Percentiles rank a stretch among this genome's conserved stretches.
phyloP scores from a whole-genome alignment of 2,113 vertebrate genomes.

The Phrynosoma platyrhinos region DNA sequence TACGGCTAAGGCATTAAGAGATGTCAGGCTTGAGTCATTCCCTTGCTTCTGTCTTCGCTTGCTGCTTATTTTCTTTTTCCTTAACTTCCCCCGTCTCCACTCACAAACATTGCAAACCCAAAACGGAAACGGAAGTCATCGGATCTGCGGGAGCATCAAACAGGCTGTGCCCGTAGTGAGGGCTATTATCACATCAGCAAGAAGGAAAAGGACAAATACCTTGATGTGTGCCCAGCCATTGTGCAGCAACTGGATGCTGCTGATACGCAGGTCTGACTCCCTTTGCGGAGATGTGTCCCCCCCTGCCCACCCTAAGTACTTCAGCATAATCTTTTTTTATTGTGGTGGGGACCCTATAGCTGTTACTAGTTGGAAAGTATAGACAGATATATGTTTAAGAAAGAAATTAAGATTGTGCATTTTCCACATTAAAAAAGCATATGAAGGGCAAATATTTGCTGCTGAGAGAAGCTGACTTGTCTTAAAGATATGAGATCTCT shows the following conservation, averaged over 20 bases:
- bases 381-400: not conserved
- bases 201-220: conserved; percentile 92
- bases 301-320: no score
- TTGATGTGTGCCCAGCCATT: conserved; percentile 88
- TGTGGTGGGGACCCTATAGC: no score
- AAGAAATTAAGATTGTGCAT: not conserved
- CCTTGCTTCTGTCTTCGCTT: no score
- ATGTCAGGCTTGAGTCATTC: no score
- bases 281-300: not conserved
- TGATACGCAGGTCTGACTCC: conserved; percentile 81
- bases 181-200: conserved; percentile 95
- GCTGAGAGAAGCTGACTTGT: not conserved
- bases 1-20: not conserved
- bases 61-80: conserved; percentile 53
- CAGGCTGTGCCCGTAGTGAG: conserved; percentile 90
- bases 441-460: not conserved
- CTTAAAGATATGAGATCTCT: no score
- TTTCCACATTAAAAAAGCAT: not conserved
- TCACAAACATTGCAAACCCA: conserved; percentile 90
- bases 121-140: conserved; percentile 85
- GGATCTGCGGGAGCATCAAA: conserved; percentile 87
- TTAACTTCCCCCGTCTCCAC: conserved; percentile 81
- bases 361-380: not conserved
- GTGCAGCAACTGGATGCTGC: conserved; percentile 81
- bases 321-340: not conserved